phyloP scores from a whole-genome alignment of 2,113 vertebrate species.

The Lophotis ruficrista region DNA sequence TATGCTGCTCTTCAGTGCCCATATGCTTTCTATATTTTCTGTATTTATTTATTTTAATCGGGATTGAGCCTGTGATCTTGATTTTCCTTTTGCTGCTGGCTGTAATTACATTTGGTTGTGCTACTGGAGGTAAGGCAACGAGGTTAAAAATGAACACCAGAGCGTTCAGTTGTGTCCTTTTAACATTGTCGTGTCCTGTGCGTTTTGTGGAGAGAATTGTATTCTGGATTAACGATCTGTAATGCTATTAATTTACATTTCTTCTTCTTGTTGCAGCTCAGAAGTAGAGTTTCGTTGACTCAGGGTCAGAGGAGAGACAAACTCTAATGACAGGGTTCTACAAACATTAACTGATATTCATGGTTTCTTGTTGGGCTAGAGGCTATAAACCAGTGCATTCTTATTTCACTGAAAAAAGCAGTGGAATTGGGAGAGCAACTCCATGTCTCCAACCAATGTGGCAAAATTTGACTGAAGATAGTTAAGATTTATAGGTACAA shows the following conservation, averaged over 20 bases:
- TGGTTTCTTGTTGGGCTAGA: neutral
- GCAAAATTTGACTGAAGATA: neutral
- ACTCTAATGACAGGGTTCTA: neutral
- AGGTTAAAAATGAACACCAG: slow-evolving; percentile 36
- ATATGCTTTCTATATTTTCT: slow-evolving; percentile 70
- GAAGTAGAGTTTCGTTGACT: slow-evolving; percentile 6
- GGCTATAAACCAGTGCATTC: neutral
- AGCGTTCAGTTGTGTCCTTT: neutral
- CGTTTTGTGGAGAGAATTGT: neutral
- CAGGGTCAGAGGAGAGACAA: neutral
- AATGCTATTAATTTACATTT: slow-evolving; percentile 5
- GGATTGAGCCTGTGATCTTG: slow-evolving; percentile 60
- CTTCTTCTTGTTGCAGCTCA: neutral
- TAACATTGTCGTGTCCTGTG: neutral
- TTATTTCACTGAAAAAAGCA: neutral
- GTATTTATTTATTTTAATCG: slow-evolving; percentile 72
- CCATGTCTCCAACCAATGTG: neutral
- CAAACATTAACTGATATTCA: neutral
- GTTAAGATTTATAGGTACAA: neutral
- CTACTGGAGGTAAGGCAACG: slow-evolving; percentile 28
- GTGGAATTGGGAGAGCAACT: neutral
- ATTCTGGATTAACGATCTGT: neutral
- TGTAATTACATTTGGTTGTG: slow-evolving; percentile 64
- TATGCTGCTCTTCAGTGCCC: slow-evolving; percentile 75
- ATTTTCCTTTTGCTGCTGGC: slow-evolving; percentile 68